Percentiles rank a stretch among this genome's conserved stretches.
Conservation (phyloP, 2,888 invertebrate genomes). For the Drosophila aldrichi region DNA sequence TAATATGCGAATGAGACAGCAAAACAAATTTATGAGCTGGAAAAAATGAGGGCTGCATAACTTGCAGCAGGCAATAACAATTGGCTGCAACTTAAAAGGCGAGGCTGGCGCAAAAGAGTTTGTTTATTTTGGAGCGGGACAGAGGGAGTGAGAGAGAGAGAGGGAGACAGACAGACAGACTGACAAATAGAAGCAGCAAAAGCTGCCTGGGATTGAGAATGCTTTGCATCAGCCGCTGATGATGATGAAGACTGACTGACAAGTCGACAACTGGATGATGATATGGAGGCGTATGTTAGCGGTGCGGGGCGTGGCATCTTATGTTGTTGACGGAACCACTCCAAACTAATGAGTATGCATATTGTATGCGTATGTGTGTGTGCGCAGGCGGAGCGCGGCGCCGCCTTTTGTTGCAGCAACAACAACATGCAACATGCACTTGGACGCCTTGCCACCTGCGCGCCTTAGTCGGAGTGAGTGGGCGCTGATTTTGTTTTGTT, state of each 20-base stretch:
- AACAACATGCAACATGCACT: constrained; percentile 68
- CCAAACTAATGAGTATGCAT: constrained; percentile 83
- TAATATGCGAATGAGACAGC: constrained; percentile 7
- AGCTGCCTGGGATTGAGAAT: constrained; percentile 24
- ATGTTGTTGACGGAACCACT: constrained; percentile 78
- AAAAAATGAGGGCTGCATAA: constrained; percentile 61
- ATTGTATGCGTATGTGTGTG: constrained; percentile 73
- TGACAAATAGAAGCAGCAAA: constrained; percentile 48
- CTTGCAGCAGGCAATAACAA: constrained; percentile 70
- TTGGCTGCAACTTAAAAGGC: constrained; percentile 77
- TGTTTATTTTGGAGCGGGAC: constrained; percentile 57
- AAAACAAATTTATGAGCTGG: constrained; percentile 80
- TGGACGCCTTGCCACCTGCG: constrained; percentile 61
- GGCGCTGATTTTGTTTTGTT: constrained; percentile 75
- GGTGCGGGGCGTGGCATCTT: constrained; percentile 33
- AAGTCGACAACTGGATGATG: constrained; percentile 39
- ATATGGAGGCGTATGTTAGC: neutral
- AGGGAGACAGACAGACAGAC: constrained; percentile 21
- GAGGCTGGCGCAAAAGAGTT: constrained; percentile 51
- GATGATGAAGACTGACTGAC: constrained; percentile 54
- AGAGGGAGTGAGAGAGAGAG: neutral
- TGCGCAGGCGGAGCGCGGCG: constrained; percentile 12
- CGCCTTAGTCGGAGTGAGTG: neutral
- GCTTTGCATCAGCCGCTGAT: constrained; percentile 13
- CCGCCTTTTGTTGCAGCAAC: constrained; percentile 61